A percentile compares a stretch with the other conserved stretches of the same genome.
phyloP scores from a whole-genome alignment of 2,888 invertebrate species.

The Nomada lathburiana region DNA sequence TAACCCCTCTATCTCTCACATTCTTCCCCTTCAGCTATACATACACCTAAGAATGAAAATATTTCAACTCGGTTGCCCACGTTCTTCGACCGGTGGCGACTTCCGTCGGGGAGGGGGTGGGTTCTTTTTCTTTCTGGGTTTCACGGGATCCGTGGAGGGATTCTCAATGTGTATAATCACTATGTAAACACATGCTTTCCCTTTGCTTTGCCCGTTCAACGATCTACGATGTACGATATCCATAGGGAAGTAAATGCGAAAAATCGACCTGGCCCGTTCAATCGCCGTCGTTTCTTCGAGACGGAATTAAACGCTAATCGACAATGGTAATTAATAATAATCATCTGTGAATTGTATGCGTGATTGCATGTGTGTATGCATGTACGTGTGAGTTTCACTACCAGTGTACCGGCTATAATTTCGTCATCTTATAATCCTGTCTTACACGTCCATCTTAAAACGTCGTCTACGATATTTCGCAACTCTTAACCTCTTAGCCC shows the following conservation, averaged over 20 bases:
- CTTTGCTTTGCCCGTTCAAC: constrained; percentile 47
- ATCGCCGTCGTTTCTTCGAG: constrained; percentile 32
- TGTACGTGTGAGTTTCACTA: constrained; percentile 53
- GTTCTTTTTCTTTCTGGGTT: constrained; percentile 28
- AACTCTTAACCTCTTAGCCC: constrained; percentile 26
- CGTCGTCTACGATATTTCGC: constrained; percentile 26
- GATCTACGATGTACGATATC: constrained; percentile 68
- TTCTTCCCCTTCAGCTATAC: constrained; percentile 5
- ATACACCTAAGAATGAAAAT: constrained; percentile 72
- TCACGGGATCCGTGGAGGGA: constrained; percentile 63
- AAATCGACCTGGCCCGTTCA: constrained; percentile 48
- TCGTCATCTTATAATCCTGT: constrained; percentile 44
- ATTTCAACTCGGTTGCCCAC: constrained; percentile 78
- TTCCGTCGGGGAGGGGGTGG: constrained; percentile 17
- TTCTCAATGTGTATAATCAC: constrained; percentile 62
- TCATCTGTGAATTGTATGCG: constrained; percentile 62
- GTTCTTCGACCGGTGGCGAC: constrained; percentile 55
- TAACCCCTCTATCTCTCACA: not conserved
- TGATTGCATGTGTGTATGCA: constrained; percentile 43
- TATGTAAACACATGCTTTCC: constrained; percentile 53
- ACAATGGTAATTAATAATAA: constrained; percentile 75
- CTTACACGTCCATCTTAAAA: constrained; percentile 14
- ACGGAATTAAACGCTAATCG: constrained; percentile 79
- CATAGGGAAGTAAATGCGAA: constrained; percentile 70
- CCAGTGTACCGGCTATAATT: constrained; percentile 65